Evolutionary conservation across 2,797 vertebrate species (phyloP), one percentile per base, ranked within the genome.

Genomic region (Pseudomugil gertrudae): DNA sequence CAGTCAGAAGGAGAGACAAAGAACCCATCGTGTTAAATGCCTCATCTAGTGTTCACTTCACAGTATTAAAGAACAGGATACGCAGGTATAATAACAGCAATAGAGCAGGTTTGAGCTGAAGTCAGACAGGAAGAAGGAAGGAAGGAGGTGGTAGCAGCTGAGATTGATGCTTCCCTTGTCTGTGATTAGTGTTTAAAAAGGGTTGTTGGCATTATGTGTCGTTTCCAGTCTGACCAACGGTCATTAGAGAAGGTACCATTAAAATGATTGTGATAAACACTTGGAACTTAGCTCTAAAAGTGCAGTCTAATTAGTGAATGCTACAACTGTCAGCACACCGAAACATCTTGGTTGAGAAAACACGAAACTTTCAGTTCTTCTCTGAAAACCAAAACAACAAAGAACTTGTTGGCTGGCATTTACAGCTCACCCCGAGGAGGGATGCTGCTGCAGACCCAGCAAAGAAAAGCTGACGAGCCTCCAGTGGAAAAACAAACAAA

Each of bases 381-480:
- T 72, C 48, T 23, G 14, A 67, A 74, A 84, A 68, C 72, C 74
- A 35, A 67, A 72, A 87, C 80, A 86, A 79, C 76, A 84, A 84
- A 84, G 80, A 80, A 80, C 85, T 74, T 68, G 86, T 80, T 90
- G 90, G 89, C 87, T 89, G 85, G 87, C 87, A 90, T 90, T 90
- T 88, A 43, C 74, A 81, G 80, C 62, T 72, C 64, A 79, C 79
- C 86, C 89, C 0, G 48, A 87, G 86, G 90, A 87, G 69, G 85
- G 72, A 82, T 84, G 74, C 75, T 80, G 78, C 71, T 67, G 74
- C 70, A 78, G 75, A 78, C 66, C 74, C 66, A 29, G 68, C 14
- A 6, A 76, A 80, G 78, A 78, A 63, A 78, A 84, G 79, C 72
- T 66, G 77, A 87, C 10, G 58, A 84, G 74, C 71, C 78, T 81